Evolutionary conservation across 2,113 vertebrate genomes (phyloP).

Genomic region (Thunnus thynnus): DNA sequence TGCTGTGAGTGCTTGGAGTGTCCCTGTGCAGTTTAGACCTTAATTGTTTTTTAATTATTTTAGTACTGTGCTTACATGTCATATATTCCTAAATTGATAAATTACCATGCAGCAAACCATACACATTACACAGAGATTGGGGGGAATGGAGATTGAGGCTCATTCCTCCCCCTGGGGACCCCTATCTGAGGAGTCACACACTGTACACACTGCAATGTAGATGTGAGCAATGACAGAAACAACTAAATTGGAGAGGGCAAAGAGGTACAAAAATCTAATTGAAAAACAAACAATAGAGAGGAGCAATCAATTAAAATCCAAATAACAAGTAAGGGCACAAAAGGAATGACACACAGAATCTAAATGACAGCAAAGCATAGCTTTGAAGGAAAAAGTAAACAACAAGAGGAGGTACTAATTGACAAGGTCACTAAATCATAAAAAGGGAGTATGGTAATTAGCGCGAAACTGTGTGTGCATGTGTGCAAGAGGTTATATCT

Average conservation of each 20-base stretch:
- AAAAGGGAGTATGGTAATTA: constrained; percentile 25
- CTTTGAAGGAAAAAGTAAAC: not conserved
- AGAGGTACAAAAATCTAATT: not conserved
- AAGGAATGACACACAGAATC: not conserved
- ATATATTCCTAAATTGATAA: no score
- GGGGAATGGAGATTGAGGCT: not conserved
- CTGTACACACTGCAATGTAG: not conserved
- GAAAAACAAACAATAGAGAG: not conserved
- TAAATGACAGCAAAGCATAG: constrained; percentile 3
- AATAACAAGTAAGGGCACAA: constrained; percentile 14
- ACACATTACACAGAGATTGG: not conserved
- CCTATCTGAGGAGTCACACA: constrained; percentile 3
- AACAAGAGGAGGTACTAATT: constrained; percentile 18
- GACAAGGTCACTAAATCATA: constrained; percentile 10
- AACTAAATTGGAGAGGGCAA: not conserved
- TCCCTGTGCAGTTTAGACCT: not conserved
- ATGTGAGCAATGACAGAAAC: constrained; percentile 8
- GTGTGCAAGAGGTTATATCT: not conserved
- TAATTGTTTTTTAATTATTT: no score
- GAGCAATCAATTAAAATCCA: not conserved
- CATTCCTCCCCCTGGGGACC: not conserved
- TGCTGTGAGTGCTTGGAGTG: no score
- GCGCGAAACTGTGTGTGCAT: not conserved
- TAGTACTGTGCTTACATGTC: no score
- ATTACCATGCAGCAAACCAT: no score